A percentile compares a stretch with the other conserved stretches of the same genome.
These are phyloP conservation scores for Drosophila arawakana DNA, from an alignment of 1,140 invertebrate species.

Conservation along the genomic window DNA sequence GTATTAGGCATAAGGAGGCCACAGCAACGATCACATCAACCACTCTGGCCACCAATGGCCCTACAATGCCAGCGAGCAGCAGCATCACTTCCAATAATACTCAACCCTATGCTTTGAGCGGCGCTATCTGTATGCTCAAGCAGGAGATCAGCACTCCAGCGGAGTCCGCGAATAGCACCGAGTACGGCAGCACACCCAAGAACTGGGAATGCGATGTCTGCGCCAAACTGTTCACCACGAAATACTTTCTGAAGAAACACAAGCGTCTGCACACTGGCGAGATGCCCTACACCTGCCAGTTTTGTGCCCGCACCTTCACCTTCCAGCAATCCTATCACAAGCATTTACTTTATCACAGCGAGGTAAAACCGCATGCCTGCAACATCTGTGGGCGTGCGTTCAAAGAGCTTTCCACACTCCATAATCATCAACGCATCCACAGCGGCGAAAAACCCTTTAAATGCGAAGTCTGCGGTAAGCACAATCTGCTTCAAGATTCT, in stretches of 20 bases:
- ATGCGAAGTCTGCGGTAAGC: conserved; percentile 94
- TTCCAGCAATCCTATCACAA: conserved; percentile 97
- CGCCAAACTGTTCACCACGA: conserved; percentile 93
- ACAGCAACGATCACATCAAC: background rate
- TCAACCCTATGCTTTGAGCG: conserved; percentile 65
- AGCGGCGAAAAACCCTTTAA: conserved; percentile 96
- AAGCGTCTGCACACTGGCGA: conserved; percentile 94
- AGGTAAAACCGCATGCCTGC: conserved; percentile 93
- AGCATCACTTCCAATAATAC: conserved; percentile 17
- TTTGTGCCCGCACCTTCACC: conserved; percentile 95
- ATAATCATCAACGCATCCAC: conserved; percentile 94
- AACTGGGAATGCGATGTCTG: conserved; percentile 94
- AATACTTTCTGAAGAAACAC: conserved; percentile 96
- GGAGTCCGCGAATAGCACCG: conserved; percentile 2
- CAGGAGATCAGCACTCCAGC: conserved; percentile 35
- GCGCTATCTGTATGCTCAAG: conserved; percentile 70
- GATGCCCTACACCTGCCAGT: conserved; percentile 93
- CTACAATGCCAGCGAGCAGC: background rate
- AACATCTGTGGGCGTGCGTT: conserved; percentile 92
- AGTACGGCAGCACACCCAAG: conserved; percentile 83
- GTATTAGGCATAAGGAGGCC: conserved; percentile 76
- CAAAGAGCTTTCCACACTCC: conserved; percentile 94
- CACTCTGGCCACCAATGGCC: conserved; percentile 5
- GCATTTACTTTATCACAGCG: conserved; percentile 93
- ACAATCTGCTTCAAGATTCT: background rate